A percentile compares a stretch with the other conserved stretches of the same genome.
These are phyloP conservation scores for Lathamus discolor DNA, from an alignment of 2,113 vertebrate species.

Conservation along the genomic window DNA sequence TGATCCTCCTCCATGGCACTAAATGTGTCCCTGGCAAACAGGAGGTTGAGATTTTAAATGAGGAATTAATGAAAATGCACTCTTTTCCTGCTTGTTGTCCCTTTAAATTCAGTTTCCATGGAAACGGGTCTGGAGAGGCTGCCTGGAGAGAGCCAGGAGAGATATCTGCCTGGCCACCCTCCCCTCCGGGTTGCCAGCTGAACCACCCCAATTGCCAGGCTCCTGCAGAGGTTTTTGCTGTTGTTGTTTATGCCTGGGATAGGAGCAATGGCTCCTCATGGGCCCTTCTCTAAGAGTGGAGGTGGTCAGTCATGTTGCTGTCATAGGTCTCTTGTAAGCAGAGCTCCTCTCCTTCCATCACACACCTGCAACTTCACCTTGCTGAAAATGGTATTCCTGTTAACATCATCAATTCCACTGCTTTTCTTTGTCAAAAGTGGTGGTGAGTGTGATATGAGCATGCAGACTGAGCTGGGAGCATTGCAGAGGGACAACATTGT, in stretches of 20 bases:
- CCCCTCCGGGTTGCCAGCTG: not conserved
- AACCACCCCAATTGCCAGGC: not conserved
- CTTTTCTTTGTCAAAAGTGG: not conserved
- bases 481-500: not conserved
- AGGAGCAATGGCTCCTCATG: not conserved
- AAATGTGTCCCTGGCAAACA: constrained; percentile 13
- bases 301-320: not conserved
- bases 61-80: constrained; percentile 38
- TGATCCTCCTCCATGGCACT: not conserved
- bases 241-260: not conserved
- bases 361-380: rapidly evolving
- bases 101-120: constrained; percentile 53
- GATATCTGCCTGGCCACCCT: not conserved
- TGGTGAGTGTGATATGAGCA: not conserved
- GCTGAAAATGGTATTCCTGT: not conserved
- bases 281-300: not conserved
- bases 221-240: not conserved
- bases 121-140: constrained; percentile 28
- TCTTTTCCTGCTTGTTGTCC: constrained; percentile 8
- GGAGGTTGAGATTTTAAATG: constrained; percentile 21
- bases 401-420: not conserved
- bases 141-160: not conserved
- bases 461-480: not conserved
- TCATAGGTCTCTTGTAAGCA: rapidly evolving
- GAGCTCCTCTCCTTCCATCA: not conserved